Evolutionary conservation across 2,888 invertebrate species (phyloP), one percentile per base, ranked within the genome.

Genomic region (Lamproptera curius): DNA sequence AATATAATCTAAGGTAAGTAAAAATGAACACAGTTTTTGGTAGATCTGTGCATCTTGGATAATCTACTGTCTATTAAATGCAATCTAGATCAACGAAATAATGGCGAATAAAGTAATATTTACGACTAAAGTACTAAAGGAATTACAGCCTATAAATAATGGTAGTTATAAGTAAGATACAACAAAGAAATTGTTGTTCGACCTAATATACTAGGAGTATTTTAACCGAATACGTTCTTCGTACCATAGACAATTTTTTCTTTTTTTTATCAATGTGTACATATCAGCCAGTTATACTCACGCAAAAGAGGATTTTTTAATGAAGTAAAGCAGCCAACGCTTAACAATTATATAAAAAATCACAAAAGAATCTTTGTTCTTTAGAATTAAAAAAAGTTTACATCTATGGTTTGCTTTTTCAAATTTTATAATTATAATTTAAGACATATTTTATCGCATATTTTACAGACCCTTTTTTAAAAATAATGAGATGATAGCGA

Each of bases 1-100:
- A 46, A 38, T 43, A 42, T 41, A 46, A 52, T 43, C 40, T 46
- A 50, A n/a, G 39, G 52, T 49, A 55, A 40, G 46, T 61, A 52
- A 67, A 71, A 70, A 68, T 76, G 76, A 82, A 80, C 80, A 82
- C 80, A 77, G 68, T 69, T 56, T 52, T 66, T 67, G 73, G 73
- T 74, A 73, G 68, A 68, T 76, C 72, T 77, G 76, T 78, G 78
- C 72, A 62, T 61, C 56, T 16, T 62, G 52, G 52, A 46, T 41
- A 58, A 65, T 58, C 54, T 66, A 69, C 57, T 56, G 52, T 49
- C 63, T 70, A 70, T 62, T 76, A 79, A 78, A 76, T 77, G 78
- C 79, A 71, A 63, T 56, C 52, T 61, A 58, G 51, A 53, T 58
- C 58, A 63, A 59, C 58, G 54, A 52, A 54, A 43, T 47, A 49